Evolutionary conservation across 2,113 vertebrate species (phyloP), one percentile per base, ranked within the genome.

Genomic region (Poecile atricapillus): DNA sequence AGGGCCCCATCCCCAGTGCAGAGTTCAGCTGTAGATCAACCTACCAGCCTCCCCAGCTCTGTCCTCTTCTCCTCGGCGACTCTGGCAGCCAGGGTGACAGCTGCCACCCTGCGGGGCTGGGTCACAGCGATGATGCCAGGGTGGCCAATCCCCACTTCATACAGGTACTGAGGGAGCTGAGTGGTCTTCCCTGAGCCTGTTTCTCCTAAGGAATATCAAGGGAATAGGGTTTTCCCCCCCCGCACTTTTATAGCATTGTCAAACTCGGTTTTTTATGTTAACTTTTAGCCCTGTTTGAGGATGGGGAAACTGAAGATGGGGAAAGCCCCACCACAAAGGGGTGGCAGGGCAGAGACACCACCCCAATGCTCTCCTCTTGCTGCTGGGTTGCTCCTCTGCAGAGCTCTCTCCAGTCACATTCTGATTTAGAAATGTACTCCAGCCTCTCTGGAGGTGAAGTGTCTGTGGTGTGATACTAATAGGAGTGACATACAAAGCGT

Each of bases 121-220:
- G 99, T 99, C 95, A 99, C 97, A 3, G 98, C 99, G 1, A 99
- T 97, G 80, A 98, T 1, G 2, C 99, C 99, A 56, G 99, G 98
- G 18, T 97, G 98, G 5, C 99, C 98, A 6, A 99, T 98, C 23
- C 99, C 98, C 1, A 90, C 98, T 93, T 99, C 99, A 1, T 99
- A 99, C 50, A 99, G 98, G 87, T 99, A 99, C 97, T 99, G 99
- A 5, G 99, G 99, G 50, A 99, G 97, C 98, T 99, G 99, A 4
- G 99, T 99, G 37, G 99, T 99, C 97, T 99, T 99, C 53, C 99
- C 99, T 1, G 99, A 99, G 62, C 99, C 99, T 0, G 99, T 99
- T 97, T 99, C 99, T 83, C 99, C 99, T 99, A 86, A 9, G 47
- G 24, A 78, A 87, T 39, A 81, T 1, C 35, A 78, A 92, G 6